Evolutionary conservation across 2,888 invertebrate genomes (phyloP), one percentile per base, ranked within the genome.

Genomic region (Beris chalybata): DNA sequence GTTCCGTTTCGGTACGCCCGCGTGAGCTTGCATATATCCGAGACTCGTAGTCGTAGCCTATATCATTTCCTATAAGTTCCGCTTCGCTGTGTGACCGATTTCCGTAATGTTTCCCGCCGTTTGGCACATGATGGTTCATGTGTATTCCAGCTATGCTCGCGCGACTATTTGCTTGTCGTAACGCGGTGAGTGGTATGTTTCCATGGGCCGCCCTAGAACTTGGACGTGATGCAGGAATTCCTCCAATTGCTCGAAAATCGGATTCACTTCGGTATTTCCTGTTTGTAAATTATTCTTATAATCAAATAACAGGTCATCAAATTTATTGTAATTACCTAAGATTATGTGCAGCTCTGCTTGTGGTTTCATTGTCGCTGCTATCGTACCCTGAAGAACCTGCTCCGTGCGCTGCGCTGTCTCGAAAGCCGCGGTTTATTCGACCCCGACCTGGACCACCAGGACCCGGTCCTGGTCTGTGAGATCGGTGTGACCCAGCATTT

Each of bases 381-480:
- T 95, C 93, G 80, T 95, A 94, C 11, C 95, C 94, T 70, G 93
- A 93, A n/a, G 93, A 93, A 0, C 92, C 93, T 0, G 80, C 79
- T 3, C 78, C 76, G 48, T 74, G 76, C 1, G 75, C 79, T n/a
- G 78, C 76, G 64, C 80, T 81, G 76, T 93, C 93, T 57, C 91
- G 85, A 67, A 81, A 81, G 7, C 83, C 82, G 11, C 80, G 77
- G 74, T 81, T 81, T 4, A 79, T 73, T 0, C 87, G 84, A 4
- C 89, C 89, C 68, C 89, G 82, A 11, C 76, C 77, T 30, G 38
- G 56, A n/a, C 45, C 47, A 6, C 47, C 80, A 0, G 77, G 75
- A 3, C 79, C 77, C 67, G 86, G 88, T 6, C 32, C 80, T 0
- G 77, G 75, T 4, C 79, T 77, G 68, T 86, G 88, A 9, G 89